Evolutionary conservation across 2,888 invertebrate genomes (phyloP), one percentile per base, ranked within the genome.

Genomic region (Eupithecia subumbrata): DNA sequence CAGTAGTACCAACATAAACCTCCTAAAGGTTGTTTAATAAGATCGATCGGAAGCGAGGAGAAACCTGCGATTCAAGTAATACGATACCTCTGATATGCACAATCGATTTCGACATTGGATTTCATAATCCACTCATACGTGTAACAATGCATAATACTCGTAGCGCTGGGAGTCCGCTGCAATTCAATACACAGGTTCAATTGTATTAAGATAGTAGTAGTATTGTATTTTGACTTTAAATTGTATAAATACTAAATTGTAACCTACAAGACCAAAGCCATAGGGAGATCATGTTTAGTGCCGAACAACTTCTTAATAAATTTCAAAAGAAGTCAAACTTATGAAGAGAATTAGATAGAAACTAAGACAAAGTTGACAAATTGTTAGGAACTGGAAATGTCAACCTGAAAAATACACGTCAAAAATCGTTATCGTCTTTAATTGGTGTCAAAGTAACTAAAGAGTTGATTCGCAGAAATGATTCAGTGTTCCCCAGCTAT

Each of bases 21-120:
- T 60, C 12, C 5, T 14, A 25, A 25, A 60, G 11, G 66, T 40
- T 67, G 66, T 37, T 60, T 22, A 43, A 22, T 67, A 7, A 18
- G 30, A 67, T 70, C 71, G 67, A 67, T 66, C 52, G 71, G 71
- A 63, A 75, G 68, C 45, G 43, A 67, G 34, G 69, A 70, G 69
- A 75, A 72, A 76, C 66, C 75, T 67, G n/a, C n/a, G 30, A 70
- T 66, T 56, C 52, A 56, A 56, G 43, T 56, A 40, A 34, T 66
- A 22, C 0, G 72, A 72, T 69, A 71, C 69, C 56, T 43, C 67
- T 30, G 43, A 22, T 63, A 73, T 63, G 76, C 71, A 76, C 73
- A 76, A 73, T 76, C 60, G 70, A 30, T 76, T 76, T 70, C 69
- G 72, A 72, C 72, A 73, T 72, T 69, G 69, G 66, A 64, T 75